Evolutionary conservation across 2,888 invertebrate species (phyloP), one percentile per base, ranked within the genome.

Genomic region (Melanostoma mellinum): DNA sequence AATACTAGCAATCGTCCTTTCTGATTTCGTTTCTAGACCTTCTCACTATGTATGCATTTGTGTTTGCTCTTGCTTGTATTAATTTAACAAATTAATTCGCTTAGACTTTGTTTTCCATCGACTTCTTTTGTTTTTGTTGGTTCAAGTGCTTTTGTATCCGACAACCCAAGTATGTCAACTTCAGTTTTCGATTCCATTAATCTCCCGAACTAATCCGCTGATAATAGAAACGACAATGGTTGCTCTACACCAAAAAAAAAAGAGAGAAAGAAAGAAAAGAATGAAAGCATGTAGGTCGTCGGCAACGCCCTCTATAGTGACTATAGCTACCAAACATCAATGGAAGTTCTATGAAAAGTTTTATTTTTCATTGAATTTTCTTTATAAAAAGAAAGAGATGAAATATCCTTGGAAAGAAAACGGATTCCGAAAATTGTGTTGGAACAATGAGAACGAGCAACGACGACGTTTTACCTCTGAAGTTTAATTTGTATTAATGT

Each of bases 1-100:
- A 76, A 71, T 10, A 48, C 50, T 63, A 46, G 36, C 38, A 38
- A 9, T 56, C 20, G 42, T 9, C 10, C 2, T 8, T 33, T 20
- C 20, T 20, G 20, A 20, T 20, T 20, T 20, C 20, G 20, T 20
- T 20, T 20, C 20, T 20, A 20, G 20, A 20, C 20, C 46, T 60
- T 46, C 9, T 36, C 3, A 2, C 38, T 10, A 63, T 50, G 32
- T 42, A 38, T n/a, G 50, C 65, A 53, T 20, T 40, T 40, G 48
- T 58, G 58, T 65, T 50, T 32, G 40, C 36, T 75, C 52, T 75
- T 9, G 40, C 9, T 81, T 46, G 60, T 40, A 67, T 74, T 82
- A 73, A 78, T 78, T 82, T 82, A 78, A 69, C 73, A 77, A 82
- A 82, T 82, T 82, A 82, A 74, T 82, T 78, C 65, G 82, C 73